Percentiles rank a stretch among this genome's conserved stretches.
Evolutionary conservation across 2,113 vertebrate genomes (phyloP).

Genomic region (Pandion haliaetus): DNA sequence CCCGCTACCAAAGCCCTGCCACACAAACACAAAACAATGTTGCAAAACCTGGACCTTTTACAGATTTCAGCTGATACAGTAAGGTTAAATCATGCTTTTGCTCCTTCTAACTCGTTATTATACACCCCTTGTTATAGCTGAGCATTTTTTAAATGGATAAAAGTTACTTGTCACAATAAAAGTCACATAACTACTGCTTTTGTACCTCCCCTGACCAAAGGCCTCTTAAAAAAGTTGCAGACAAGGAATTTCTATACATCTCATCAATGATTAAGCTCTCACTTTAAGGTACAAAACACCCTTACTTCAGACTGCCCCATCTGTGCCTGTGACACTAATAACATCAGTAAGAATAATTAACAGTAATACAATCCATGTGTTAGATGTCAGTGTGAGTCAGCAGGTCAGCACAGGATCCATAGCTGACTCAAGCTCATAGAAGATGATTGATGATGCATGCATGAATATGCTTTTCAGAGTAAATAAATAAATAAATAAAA

Average conservation of each 20-base stretch:
- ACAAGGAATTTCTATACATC: neutral
- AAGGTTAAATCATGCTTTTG: neutral
- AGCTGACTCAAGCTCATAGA: neutral
- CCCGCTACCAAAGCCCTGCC: too few species aligned
- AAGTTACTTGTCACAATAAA: neutral
- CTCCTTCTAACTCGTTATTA: neutral
- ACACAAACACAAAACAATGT: neutral
- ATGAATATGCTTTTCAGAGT: neutral
- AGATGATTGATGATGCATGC: neutral
- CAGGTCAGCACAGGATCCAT: neutral
- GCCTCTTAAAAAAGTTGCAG: neutral
- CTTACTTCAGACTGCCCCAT: neutral
- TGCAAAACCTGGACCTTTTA: neutral
- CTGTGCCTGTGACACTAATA: neutral
- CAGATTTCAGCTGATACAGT: neutral
- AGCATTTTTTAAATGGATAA: neutral
- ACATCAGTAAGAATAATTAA: neutral
- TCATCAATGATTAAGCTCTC: neutral
- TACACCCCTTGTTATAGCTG: accelerated
- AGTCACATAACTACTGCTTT: neutral
- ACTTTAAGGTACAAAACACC: neutral
- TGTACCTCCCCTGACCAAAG: neutral
- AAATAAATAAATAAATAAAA: neutral
- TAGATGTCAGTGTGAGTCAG: neutral
- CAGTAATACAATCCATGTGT: neutral